These are phyloP conservation scores for Hirtodrosophila confusa DNA, from an alignment of 2,888 invertebrate genomes.

Conservation along the genomic window DNA sequence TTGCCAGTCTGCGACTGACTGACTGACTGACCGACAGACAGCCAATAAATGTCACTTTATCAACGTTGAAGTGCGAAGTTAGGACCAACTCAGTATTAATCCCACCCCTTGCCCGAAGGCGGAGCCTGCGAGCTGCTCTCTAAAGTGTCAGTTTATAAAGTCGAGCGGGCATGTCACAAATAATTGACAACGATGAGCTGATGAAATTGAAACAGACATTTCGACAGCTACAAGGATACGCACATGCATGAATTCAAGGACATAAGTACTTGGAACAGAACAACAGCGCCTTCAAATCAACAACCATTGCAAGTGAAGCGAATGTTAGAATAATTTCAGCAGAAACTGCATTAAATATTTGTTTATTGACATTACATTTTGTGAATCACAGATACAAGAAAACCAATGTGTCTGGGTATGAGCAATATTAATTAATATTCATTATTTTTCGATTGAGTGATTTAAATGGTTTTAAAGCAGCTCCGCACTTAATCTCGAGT, in stretches of 20 bases:
- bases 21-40: constrained; percentile 48
- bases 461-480: no score
- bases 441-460: no score
- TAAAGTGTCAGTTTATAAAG: constrained; percentile 71
- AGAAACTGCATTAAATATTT: not conserved
- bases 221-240: constrained; percentile 18
- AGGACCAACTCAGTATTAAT: constrained; percentile 31
- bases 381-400: no score
- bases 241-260: not conserved
- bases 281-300: not conserved
- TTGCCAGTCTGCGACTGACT: constrained; percentile 27
- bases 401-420: no score
- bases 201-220: constrained; percentile 61
- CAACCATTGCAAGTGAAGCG: not conserved
- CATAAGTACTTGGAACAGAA: not conserved
- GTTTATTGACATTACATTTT: not conserved
- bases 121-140: constrained; percentile 32
- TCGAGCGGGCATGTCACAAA: constrained; percentile 66
- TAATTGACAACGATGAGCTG: constrained; percentile 71
- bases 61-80: constrained; percentile 65
- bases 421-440: no score
- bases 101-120: constrained; percentile 15
- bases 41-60: constrained; percentile 74
- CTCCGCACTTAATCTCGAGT: no score
- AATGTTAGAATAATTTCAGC: not conserved